Percentiles rank a stretch among this genome's conserved stretches.
These are phyloP conservation scores for Hyperoplus lanceolatus DNA, from an alignment of 2,797 vertebrate genomes.

Conservation along the genomic window DNA sequence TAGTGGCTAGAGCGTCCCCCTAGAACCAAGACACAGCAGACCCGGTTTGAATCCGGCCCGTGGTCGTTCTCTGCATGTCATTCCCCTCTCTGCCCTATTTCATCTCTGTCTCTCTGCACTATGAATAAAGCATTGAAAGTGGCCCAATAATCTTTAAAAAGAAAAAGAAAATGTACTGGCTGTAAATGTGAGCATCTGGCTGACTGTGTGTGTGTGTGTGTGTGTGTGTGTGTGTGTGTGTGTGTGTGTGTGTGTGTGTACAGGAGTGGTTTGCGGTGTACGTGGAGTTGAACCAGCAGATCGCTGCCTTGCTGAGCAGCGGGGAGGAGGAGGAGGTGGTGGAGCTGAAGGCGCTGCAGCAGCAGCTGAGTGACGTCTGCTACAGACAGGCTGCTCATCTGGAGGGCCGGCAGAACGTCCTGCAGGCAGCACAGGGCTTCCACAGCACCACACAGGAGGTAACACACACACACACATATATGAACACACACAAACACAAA, in stretches of 20 bases:
- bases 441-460: conserved; percentile 97
- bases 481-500: neutral
- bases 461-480: conserved; percentile 40
- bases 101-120: too few relatives aligned
- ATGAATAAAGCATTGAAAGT: too few relatives aligned
- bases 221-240: neutral
- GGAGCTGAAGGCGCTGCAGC: conserved; percentile 95
- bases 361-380: conserved; percentile 98
- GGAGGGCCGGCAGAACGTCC: conserved; percentile 95
- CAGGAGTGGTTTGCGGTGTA: conserved; percentile 99
- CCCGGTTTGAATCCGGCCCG: too few relatives aligned
- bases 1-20: too few relatives aligned
- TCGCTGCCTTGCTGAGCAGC: conserved; percentile 92
- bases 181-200: neutral
- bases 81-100: too few relatives aligned
- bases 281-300: conserved; percentile 99
- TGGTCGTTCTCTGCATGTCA: too few relatives aligned
- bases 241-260: conserved; percentile 8
- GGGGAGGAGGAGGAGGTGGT: conserved; percentile 95
- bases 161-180: neutral
- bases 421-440: conserved; percentile 96
- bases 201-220: neutral
- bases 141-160: too few relatives aligned
- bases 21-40: too few relatives aligned
- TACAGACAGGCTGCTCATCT: conserved; percentile 97